A percentile compares a stretch with the other conserved stretches of the same genome.
Evolutionary conservation across 2,113 vertebrate species (phyloP).

Genomic region (Apistogramma diplotaenia): DNA sequence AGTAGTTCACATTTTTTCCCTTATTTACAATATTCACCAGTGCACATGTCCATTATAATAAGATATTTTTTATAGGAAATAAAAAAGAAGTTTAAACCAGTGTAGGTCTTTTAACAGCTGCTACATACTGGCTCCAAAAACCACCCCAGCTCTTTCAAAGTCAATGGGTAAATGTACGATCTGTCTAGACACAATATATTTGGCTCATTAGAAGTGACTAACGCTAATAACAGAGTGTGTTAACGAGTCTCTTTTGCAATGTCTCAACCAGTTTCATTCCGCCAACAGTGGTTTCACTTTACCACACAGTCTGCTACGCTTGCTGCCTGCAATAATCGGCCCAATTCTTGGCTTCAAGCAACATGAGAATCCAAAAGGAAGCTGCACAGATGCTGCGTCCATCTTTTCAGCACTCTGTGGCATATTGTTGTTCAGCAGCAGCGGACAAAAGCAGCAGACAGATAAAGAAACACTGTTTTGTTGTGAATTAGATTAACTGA

Average conservation of each 20-base stretch:
- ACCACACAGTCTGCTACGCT: neutral
- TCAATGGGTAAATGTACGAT: neutral
- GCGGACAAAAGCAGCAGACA: neutral
- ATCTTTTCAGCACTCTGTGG: neutral
- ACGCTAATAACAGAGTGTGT: neutral
- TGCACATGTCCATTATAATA: slow-evolving; percentile 22
- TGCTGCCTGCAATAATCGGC: neutral
- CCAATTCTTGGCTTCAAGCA: neutral
- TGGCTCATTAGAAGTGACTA: neutral
- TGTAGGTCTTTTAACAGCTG: neutral
- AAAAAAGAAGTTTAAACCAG: slow-evolving; percentile 4
- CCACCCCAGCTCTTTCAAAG: neutral
- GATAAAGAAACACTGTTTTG: neutral
- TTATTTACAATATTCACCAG: slow-evolving; percentile 12
- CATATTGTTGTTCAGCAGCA: neutral
- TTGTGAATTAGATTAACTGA: neutral
- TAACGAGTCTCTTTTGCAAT: neutral
- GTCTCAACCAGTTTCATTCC: neutral
- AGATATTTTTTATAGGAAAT: neutral
- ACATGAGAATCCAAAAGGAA: neutral
- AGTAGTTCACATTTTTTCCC: neutral
- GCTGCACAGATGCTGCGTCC: neutral
- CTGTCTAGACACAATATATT: neutral
- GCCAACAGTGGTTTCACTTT: neutral
- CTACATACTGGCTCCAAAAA: neutral